Conservation (phyloP, 2,888 invertebrate genomes). For the Caenorhabditis wallacei region DNA sequence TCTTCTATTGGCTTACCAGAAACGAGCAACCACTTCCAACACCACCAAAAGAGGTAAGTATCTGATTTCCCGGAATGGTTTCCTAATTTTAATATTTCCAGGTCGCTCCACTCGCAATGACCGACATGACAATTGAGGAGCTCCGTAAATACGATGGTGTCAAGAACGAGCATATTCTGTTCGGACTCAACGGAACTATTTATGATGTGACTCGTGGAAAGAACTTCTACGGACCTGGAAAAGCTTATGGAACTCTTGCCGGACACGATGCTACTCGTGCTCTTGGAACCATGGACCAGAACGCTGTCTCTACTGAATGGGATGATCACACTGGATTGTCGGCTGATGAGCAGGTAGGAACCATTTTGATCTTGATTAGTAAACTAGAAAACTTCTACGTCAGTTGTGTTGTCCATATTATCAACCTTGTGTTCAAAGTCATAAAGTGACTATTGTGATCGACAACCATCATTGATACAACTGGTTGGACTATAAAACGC, state of each 20-base stretch:
- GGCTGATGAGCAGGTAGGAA: slow-evolving; percentile 54
- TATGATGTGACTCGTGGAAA: slow-evolving; percentile 80
- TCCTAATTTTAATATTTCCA: background rate
- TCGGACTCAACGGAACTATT: slow-evolving; percentile 79
- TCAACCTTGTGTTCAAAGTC: slow-evolving; percentile 20
- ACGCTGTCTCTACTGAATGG: slow-evolving; percentile 76
- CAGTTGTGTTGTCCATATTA: background rate
- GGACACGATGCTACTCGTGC: slow-evolving; percentile 82
- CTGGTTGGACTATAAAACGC: background rate
- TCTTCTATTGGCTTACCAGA: slow-evolving; percentile 78
- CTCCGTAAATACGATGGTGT: slow-evolving; percentile 80
- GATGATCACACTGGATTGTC: slow-evolving; percentile 77
- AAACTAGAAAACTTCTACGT: too few relatives aligned
- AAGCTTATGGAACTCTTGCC: slow-evolving; percentile 77
- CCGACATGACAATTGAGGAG: slow-evolving; percentile 80
- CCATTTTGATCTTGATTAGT: too few relatives aligned
- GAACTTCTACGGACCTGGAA: slow-evolving; percentile 80
- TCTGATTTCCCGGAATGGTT: background rate
- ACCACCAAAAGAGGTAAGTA: slow-evolving; percentile 65
- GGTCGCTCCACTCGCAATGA: slow-evolving; percentile 72
- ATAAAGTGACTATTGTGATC: background rate
- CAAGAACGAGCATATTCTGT: slow-evolving; percentile 78
- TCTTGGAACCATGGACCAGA: slow-evolving; percentile 79
- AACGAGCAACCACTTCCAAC: slow-evolving; percentile 64
- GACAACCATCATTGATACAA: background rate